Evolutionary conservation across 2,888 invertebrate species (phyloP), one percentile per base, ranked within the genome.

Genomic region (Machimus rusticus): DNA sequence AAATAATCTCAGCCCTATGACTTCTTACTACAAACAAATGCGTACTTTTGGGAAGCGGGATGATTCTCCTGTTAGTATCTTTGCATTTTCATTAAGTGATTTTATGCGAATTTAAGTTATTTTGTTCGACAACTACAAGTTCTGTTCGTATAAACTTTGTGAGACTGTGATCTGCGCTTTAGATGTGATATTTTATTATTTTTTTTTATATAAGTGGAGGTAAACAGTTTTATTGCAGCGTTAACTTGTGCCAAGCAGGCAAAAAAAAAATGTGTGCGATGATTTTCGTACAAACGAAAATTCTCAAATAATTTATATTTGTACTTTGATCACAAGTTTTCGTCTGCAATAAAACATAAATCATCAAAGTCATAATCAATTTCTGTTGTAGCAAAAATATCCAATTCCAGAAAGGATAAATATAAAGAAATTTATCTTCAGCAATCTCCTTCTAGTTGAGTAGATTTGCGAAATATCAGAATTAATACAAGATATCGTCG

Each of bases 21-120:
- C 90, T 57, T 90, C 92, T 34, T 93, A 93, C 90, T 93, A 93
- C 89, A 93, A 93, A 89, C 92, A 93, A 14, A 91, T 92, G 90
- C 91, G 92, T 39, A 91, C 92, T 43, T 90, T 92, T 89, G 91
- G 90, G 28, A 90, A 90, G 85, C 90, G 91, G 34, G 90, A 90
- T 89, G 90, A 90, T n/a, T 90, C 90, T 78, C 91, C 91, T 88
- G 92, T 92, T 92, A 92, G 92, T 92, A 92, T 90, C 57, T 86
- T 46, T 43, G 8, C 9, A 14, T 14, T 57, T 23, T 82, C n/a
- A 12, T 55, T 28, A 31, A 81, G 23, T 78, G 46, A 43, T 43
- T 78, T 78, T 46, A 19, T 78, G 39, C 14, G n/a, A 37, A 77
- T 12, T n/a, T 78, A 43, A 78, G 23, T 57, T 23, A 19, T 66